Evolutionary conservation across 2,888 invertebrate genomes (phyloP), one percentile per base, ranked within the genome.

Genomic region (Pachliopta kotzebuea): DNA sequence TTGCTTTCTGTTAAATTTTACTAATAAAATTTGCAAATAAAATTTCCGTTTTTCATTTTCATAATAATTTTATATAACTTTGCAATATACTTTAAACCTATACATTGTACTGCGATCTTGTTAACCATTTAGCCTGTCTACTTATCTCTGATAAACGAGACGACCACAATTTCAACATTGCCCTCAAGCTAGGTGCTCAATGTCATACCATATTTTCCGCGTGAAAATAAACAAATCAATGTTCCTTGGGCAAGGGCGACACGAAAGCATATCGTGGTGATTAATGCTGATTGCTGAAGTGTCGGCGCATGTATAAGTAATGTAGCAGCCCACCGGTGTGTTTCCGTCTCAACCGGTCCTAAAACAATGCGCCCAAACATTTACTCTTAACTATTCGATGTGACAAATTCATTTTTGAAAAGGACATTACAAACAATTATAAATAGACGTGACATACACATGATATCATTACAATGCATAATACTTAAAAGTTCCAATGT

Each of bases 241-340:
- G 75, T 73, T 75, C 76, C 74, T 76, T 72, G 78, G 79, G 79
- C 81, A 78, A 78, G 76, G 74, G 79, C 83, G 85, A 85, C 86
- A 83, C 80, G 80, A 81, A 79, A 80, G 83, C 85, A 85, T 83
- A 86, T 85, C 81, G 81, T 81, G 85, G 84, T 90, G 90, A 90
- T 89, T 84, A 89, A 90, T 90, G 90, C 84, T 90, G 89, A 90
- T 91, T 90, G 88, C 89, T 88, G 86, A 88, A 89, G 84, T 86
- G 84, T 85, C 84, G 81, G 81, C 85, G 88, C 86, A 88, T 90
- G 89, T 85, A 90, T 90, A 90, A 89, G 84, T 88, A 90, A 91
- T 89, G 84, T 74, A 77, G 76, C 80, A 84, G 79, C 85, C 85
- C 85, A 83, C 88, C 86, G 78, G 79, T 77, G 79, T 77, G 86